Conservation (phyloP, 2,888 invertebrate species). For the Drosophila anomalata region DNA sequence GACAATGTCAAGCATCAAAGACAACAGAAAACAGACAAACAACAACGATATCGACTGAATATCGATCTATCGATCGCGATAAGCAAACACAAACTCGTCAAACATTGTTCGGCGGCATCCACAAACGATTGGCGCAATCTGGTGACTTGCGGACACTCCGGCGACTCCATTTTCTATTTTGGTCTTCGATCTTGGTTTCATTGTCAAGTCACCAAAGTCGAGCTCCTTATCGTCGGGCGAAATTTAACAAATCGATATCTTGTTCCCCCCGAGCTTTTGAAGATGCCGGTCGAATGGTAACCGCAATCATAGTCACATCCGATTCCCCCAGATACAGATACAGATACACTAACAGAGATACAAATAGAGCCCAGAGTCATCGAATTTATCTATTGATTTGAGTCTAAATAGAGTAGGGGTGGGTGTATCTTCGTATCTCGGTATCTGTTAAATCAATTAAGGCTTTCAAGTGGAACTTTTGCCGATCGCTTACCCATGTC, state of each 20-base stretch:
- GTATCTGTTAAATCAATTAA: conserved; percentile 81
- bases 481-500: conserved; percentile 73
- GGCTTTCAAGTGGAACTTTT: conserved; percentile 73
- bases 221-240: conserved; percentile 68
- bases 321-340: conserved; percentile 57
- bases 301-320: conserved; percentile 70
- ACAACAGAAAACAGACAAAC: conserved; percentile 35
- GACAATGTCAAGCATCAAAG: conserved; percentile 53
- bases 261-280: conserved; percentile 68
- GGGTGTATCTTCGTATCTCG: conserved; percentile 41
- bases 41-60: conserved; percentile 50
- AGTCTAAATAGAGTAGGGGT: conserved; percentile 34
- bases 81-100: conserved; percentile 53
- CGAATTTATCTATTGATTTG: conserved; percentile 77
- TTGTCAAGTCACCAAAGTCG: conserved; percentile 69
- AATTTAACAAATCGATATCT: conserved; percentile 81
- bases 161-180: conserved; percentile 49
- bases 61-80: conserved; percentile 59
- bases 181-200: conserved; percentile 61
- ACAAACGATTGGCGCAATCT: conserved; percentile 50
- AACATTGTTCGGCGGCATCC: conserved; percentile 66
- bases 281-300: conserved; percentile 55
- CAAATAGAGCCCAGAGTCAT: conserved; percentile 16
- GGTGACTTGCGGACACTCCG: conserved; percentile 33
- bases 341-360: conserved; percentile 35